phyloP scores from a whole-genome alignment of 2,113 vertebrate genomes.

The Quiscalus mexicanus region DNA sequence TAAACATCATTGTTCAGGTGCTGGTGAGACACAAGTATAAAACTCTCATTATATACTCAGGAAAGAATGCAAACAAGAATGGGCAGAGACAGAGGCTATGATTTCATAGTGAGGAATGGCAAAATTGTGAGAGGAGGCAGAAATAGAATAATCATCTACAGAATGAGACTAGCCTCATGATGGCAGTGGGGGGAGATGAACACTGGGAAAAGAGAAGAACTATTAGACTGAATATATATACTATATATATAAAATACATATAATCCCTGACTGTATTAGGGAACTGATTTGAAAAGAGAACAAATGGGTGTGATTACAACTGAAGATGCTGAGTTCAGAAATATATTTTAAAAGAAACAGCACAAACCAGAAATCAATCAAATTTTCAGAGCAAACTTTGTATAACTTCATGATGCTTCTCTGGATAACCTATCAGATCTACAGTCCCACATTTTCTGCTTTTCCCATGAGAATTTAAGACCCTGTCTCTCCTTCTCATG shows the following conservation, averaged over 20 bases:
- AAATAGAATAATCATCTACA: neutral
- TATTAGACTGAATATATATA: neutral
- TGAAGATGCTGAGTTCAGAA: neutral
- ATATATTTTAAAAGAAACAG: neutral
- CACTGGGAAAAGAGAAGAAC: neutral
- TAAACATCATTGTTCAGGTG: neutral
- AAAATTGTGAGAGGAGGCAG: neutral
- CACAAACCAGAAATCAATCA: neutral
- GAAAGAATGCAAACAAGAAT: conserved; percentile 2
- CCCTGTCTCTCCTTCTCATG: neutral
- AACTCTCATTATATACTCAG: neutral
- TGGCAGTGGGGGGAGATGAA: neutral
- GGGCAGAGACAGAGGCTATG: neutral
- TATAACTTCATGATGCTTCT: neutral
- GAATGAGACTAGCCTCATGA: neutral
- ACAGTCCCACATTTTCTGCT: neutral
- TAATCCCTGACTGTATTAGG: neutral
- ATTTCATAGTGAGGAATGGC: neutral
- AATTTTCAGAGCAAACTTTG: neutral
- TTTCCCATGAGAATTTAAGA: neutral
- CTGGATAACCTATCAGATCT: neutral
- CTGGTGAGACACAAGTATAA: neutral
- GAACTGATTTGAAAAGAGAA: neutral
- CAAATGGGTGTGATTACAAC: neutral
- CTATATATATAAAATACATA: neutral